Base-by-base conservation (phyloP, 2,113 vertebrate species). In the Hymenochirus boettgeri region DNA sequence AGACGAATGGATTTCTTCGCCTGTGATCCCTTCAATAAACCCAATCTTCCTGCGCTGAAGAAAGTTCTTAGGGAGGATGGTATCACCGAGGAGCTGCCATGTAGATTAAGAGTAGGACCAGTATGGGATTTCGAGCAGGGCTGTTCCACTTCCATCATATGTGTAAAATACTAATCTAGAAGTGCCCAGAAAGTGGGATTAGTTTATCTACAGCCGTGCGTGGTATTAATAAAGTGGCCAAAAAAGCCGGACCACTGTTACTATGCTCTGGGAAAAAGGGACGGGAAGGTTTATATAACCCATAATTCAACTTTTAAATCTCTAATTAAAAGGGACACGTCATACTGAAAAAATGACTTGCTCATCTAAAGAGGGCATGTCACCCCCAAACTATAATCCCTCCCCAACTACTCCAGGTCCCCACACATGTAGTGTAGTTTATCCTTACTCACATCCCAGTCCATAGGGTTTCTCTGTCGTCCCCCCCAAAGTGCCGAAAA, bases 121-220 rank as follows among this genome's bases (percentile, higher is more conserved):
- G 23, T 57, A 57, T 57, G n/a, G 54, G 54, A 57, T 57, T 33
- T 22, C 11, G 18, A 21, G 31, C n/a, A n/a, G n/a, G n/a, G n/a
- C 54, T 33, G 22, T 22, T 37, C 54, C 52, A 31, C 18, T 8
- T 27, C 52, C 18, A 35, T 57, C 31, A 57, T 35, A 13, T 35
- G 37, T 35, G 29, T 17, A 53, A 21, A 35, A 19, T n/a, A 22
- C 37, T 21, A 22, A 22, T 18, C 54, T 57, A 18, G 17, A 19
- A 57, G n/a, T 35, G 19, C n/a, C 29, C 54, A 33, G 29, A 33
- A 35, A 3, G 27, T 33, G n/a, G n/a, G 37, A 57, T 35, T 57
- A 57, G 54, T 29, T 35, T n/a, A 33, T 35, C 11, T 57, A 22
- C 54, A 35, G 19, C 54, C 11, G 8, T 10, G 10, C 13, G 27